Percentiles rank a stretch among this genome's conserved stretches.
Conservation (phyloP, 2,797 vertebrate species). For the Sebastes alutus region DNA sequence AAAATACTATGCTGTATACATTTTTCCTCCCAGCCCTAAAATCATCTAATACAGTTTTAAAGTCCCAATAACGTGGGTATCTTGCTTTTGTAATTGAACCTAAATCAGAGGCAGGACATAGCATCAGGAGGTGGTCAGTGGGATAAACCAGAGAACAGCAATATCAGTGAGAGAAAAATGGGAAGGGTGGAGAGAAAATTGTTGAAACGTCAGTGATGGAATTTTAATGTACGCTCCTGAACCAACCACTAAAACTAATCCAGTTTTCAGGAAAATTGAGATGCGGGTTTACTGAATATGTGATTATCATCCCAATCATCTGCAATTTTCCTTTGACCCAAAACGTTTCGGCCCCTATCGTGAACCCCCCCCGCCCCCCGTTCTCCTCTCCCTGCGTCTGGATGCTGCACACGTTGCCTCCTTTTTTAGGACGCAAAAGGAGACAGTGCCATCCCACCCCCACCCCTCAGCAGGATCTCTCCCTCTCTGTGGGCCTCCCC, state of each 20-base stretch:
- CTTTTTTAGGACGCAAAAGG: conserved; percentile 62
- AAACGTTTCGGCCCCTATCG: neutral
- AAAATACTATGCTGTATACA: too few species aligned
- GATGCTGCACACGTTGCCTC: conserved; percentile 32
- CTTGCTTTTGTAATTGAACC: neutral
- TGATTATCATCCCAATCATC: conserved; percentile 1
- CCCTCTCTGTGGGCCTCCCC: conserved; percentile 88
- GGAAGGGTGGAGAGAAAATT: neutral
- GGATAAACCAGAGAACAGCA: neutral
- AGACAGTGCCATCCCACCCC: conserved; percentile 65
- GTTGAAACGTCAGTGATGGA: neutral
- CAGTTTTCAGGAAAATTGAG: neutral
- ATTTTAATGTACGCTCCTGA: neutral
- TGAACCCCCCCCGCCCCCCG: neutral
- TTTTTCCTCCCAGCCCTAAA: neutral
- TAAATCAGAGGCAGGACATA: neutral
- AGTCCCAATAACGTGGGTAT: neutral
- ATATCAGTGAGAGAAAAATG: neutral
- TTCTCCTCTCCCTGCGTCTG: conserved; percentile 12
- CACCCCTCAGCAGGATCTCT: conserved; percentile 78
- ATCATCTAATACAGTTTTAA: neutral
- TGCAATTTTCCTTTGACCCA: neutral
- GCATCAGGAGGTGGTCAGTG: neutral
- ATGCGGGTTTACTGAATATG: neutral
- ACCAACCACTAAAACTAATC: neutral